A percentile compares a stretch with the other conserved stretches of the same genome.
These are phyloP conservation scores for Solenopsis invicta DNA, from an alignment of 1,140 invertebrate species.

Conservation along the genomic window DNA sequence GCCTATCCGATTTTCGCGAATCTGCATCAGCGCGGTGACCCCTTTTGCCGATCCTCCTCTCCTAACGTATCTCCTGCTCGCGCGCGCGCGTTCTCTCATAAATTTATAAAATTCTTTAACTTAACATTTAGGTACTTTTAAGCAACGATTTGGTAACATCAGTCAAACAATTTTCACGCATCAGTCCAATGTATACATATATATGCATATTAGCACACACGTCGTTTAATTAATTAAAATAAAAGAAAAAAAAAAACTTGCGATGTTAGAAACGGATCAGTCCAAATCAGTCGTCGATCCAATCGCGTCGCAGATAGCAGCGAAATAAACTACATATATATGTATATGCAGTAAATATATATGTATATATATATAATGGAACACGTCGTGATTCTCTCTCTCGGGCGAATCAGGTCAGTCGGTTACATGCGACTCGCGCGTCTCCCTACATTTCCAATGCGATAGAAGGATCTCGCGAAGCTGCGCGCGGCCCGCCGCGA, in stretches of 20 bases:
- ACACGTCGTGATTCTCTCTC: slow-evolving; percentile 36
- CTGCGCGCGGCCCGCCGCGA: slow-evolving; percentile 57
- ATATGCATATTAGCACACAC: slow-evolving; percentile 34
- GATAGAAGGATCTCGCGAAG: slow-evolving; percentile 39
- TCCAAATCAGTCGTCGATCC: slow-evolving; percentile 84
- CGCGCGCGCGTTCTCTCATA: slow-evolving; percentile 27
- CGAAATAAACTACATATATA: slow-evolving; percentile 41
- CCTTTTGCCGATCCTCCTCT: slow-evolving; percentile 9
- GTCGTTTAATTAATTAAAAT: slow-evolving; percentile 83
- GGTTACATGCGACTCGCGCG: slow-evolving; percentile 27
- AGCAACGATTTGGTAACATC: slow-evolving; percentile 87
- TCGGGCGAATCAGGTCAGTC: slow-evolving; percentile 45
- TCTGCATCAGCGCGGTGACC: neutral
- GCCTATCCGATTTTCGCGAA: slow-evolving; percentile 19
- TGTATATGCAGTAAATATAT: slow-evolving; percentile 35
- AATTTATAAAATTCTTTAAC: slow-evolving; percentile 79
- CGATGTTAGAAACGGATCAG: slow-evolving; percentile 80
- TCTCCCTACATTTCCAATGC: slow-evolving; percentile 27
- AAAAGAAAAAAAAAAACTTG: slow-evolving; percentile 31
- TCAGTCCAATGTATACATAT: slow-evolving; percentile 84
- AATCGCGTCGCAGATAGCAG: slow-evolving; percentile 71
- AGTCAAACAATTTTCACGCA: slow-evolving; percentile 85
- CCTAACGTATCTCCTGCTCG: slow-evolving; percentile 8
- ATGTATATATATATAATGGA: slow-evolving; percentile 45
- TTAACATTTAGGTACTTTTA: slow-evolving; percentile 86